These are phyloP conservation scores for Cheilosia soror DNA, from an alignment of 2,888 invertebrate genomes.

Conservation along the genomic window DNA sequence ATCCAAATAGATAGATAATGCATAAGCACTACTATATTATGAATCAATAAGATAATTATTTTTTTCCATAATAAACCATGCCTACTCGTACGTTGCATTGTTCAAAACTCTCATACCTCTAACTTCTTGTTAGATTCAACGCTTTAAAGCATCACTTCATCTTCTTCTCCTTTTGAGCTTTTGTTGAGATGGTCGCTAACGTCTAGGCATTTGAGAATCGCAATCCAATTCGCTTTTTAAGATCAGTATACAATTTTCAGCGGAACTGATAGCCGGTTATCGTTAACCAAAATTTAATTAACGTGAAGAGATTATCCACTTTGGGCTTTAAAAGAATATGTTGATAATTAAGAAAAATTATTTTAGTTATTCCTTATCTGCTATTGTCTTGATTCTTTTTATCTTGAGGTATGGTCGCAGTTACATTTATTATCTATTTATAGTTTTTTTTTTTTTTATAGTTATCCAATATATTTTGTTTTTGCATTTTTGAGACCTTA, in stretches of 20 bases:
- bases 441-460: conserved; percentile 7
- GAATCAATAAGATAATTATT: background rate
- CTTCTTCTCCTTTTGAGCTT: conserved; percentile 1
- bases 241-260: conserved; percentile 32
- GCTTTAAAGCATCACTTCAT: conserved; percentile 20
- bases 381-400: conserved; percentile 16
- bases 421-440: background rate
- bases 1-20: too few species aligned
- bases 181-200: conserved; percentile 3
- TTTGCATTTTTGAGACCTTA: conserved; percentile 2
- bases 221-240: conserved; percentile 7
- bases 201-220: conserved; percentile 26
- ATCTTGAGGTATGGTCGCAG: conserved; percentile 44
- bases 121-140: background rate
- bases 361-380: conserved; percentile 24
- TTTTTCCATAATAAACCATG: background rate
- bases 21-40: background rate
- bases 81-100: background rate
- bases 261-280: conserved; percentile 24
- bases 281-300: conserved; percentile 11
- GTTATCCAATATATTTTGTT: background rate
- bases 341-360: conserved; percentile 8
- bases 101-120: too few species aligned
- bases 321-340: background rate
- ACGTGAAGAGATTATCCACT: conserved; percentile 3